Base-by-base conservation (phyloP, 2,888 invertebrate species). In the Stegophylla sp. region DNA sequence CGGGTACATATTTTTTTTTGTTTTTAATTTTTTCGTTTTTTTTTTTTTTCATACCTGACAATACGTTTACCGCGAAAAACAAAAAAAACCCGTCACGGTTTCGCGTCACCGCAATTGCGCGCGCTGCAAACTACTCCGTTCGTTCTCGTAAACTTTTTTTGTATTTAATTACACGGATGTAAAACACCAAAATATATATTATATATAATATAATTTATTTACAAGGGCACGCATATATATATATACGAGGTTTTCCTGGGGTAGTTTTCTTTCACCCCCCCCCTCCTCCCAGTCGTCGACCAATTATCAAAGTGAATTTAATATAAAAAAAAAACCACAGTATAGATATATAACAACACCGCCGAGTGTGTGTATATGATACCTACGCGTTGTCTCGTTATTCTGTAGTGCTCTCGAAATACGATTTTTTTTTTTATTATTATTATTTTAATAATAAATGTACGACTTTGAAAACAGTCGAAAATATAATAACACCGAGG, bases 251-350 rank as follows among this genome's bases (percentile, higher is more conserved):
- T 53, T 53, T 53, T 10, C n/a, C 20, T 20, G n/a, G 53, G 20
- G n/a, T 17, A 20, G n/a, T 9, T 48, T 48, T 51, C 5, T 51
- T 1, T 17, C 13, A 4, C 17, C 17, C 17, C 17, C 2, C 9
- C 9, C 2, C 45, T 59, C 26, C 45, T 26, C 26, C 9, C 20
- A 10, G 2, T n/a, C 48, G 26, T n/a, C 73, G n/a, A 45, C 20
- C 73, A 59, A 73, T 59, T 73, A 73, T 43, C 45, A 59, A 73
- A 73, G 43, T 73, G 73, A 59, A 59, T 73, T 73, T 59, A 43
- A 45, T 73, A 45, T 73, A 45, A 59, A 73, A 59, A 73, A n/a
- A n/a, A n/a, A n/a, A 10, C n/a, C 26, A 7, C 73, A 28, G 43
- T 23, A 20, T 12, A 3, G 34, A 51, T 51, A 26, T 13, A 7